Evolutionary conservation across 2,113 vertebrate genomes (phyloP), one percentile per base, ranked within the genome.

Genomic region (Apteryx mantelli): DNA sequence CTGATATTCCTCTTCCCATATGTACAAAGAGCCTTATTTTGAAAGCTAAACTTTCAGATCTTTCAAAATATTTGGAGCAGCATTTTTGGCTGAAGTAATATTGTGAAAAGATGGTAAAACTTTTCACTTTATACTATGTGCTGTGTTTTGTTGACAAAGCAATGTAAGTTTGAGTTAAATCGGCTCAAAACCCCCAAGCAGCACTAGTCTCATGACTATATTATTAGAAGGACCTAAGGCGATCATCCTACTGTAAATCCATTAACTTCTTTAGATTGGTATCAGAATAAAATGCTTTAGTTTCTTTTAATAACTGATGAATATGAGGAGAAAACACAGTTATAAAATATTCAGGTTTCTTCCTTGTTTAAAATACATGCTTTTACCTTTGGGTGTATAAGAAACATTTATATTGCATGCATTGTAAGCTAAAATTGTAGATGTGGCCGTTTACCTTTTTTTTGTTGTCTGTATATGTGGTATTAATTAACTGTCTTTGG

Each of bases 401-500:
- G 58, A 26, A 81, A 46, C 5, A 13, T 73, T 73, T 77, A 10
- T 7, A 58, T 75, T 56, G 7, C 4, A 0, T 42, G 6, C 44
- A 17, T n/a, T 20, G 3, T 81, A 74, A 53, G 19, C 18, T 81
- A 7, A 82, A 66, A 32, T 19, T 76, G 63, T 48, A 60, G 26
- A 17, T 55, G 24, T 60, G 20, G 18, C 28, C 8, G 9, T 60
- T 55, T 65, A 24, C 38, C n/a, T 26, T 30, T 4, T 7, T 16
- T 52, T 65, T 74, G 21, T 42, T 69, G 11, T 25, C n/a, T 50
- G 10, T 1, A 0, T 34, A 3, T 60, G 3, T 64, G 40, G 25
- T 58, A 0, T 17, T 2, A 0, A 0, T 17, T 2, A 0, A 2
- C 55, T 73, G 16, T 46, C 61, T 83, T 53, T 80, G 77, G 68